Conservation (phyloP, 2,888 invertebrate genomes). For the Nomada fucata region DNA sequence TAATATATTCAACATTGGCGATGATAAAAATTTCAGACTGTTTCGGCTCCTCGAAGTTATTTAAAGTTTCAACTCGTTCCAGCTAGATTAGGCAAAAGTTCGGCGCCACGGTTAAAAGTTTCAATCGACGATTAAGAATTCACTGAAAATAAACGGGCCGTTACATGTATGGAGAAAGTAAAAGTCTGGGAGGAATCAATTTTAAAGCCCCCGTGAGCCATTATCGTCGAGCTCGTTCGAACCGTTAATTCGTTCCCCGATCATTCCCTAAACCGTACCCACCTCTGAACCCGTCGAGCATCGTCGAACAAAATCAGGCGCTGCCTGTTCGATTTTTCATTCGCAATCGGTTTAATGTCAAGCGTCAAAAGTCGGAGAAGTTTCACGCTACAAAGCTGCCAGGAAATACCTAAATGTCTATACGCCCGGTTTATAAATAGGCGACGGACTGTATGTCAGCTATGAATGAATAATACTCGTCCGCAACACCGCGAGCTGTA, state of each 20-base stretch:
- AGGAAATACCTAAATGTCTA: constrained; percentile 43
- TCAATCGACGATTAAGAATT: constrained; percentile 18
- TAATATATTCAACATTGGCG: constrained; percentile 1
- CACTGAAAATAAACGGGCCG: constrained; percentile 10
- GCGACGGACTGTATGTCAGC: not conserved
- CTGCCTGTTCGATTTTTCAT: no score
- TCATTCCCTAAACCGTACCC: not conserved
- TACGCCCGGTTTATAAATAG: constrained; percentile 40
- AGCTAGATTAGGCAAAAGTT: constrained; percentile 13
- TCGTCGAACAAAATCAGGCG: not conserved
- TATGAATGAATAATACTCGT: constrained; percentile 49
- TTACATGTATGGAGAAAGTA: constrained; percentile 2
- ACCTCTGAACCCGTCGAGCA: no score
- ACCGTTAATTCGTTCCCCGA: not conserved
- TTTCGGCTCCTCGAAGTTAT: constrained; percentile 13
- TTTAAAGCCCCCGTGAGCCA: not conserved
- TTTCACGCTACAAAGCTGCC: constrained; percentile 25
- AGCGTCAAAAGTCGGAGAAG: constrained; percentile 20
- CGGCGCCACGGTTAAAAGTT: constrained; percentile 25
- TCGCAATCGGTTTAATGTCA: constrained; percentile 16
- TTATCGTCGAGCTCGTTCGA: not conserved
- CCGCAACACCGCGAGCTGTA: not conserved
- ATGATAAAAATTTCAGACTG: constrained; percentile 34
- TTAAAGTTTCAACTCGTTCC: constrained; percentile 21
- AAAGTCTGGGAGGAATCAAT: not conserved